These are phyloP conservation scores for Hetaerina americana DNA, from an alignment of 1,140 invertebrate species.

Conservation along the genomic window DNA sequence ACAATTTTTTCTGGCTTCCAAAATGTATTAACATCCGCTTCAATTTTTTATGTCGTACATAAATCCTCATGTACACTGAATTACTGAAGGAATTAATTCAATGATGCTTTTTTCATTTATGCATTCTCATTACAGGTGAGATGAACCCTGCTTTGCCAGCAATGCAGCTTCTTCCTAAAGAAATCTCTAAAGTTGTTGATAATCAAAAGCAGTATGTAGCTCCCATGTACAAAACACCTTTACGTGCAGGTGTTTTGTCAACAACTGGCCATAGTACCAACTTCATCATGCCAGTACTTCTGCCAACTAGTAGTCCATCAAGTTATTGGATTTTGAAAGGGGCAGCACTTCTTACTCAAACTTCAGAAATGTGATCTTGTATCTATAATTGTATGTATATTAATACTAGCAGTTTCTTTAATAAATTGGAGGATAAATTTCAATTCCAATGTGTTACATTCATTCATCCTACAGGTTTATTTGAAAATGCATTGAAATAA, in stretches of 20 bases:
- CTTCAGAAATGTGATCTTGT: too few relatives aligned
- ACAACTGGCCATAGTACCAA: constrained; percentile 84
- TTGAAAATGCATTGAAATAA: neutral
- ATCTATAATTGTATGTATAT: too few relatives aligned
- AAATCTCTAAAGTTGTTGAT: constrained; percentile 38
- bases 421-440: neutral
- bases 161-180: constrained; percentile 51
- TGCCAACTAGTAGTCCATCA: constrained; percentile 42
- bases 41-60: too few relatives aligned
- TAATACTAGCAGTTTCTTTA: neutral
- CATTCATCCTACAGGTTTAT: neutral
- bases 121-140: constrained; percentile 39
- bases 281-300: constrained; percentile 65
- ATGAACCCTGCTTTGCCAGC: constrained; percentile 64
- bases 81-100: too few relatives aligned
- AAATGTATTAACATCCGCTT: too few relatives aligned
- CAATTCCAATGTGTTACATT: neutral
- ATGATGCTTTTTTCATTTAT: too few relatives aligned
- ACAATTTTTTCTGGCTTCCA: too few relatives aligned
- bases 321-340: constrained; percentile 79
- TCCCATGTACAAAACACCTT: constrained; percentile 76
- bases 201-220: constrained; percentile 53
- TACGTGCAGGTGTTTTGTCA: constrained; percentile 65
- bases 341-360: constrained; percentile 66
- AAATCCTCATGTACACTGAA: too few relatives aligned